These are phyloP conservation scores for Sympetrum striolatum DNA, from an alignment of 2,888 invertebrate species.

Conservation along the genomic window DNA sequence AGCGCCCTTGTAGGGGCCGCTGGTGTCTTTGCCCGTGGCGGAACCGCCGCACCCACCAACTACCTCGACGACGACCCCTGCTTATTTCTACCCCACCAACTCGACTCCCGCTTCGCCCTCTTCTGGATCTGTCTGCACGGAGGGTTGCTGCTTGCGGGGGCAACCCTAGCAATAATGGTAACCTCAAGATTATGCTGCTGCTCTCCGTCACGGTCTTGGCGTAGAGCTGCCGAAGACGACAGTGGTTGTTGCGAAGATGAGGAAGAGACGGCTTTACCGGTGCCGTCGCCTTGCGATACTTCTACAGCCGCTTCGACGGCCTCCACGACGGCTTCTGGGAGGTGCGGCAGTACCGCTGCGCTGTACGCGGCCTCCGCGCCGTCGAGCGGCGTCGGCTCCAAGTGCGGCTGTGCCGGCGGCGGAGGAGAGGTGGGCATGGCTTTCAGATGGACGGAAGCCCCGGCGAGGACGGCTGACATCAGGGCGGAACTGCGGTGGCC, in stretches of 20 bases:
- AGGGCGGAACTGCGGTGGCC: slow-evolving; percentile 56
- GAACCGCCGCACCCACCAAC: slow-evolving; percentile 45
- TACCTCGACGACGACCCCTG: slow-evolving; percentile 55
- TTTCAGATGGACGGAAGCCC: slow-evolving; percentile 44
- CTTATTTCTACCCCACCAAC: slow-evolving; percentile 60
- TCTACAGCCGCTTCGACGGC: slow-evolving; percentile 51
- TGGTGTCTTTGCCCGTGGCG: slow-evolving; percentile 60
- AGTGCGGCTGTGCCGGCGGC: slow-evolving; percentile 44
- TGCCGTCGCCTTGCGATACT: slow-evolving; percentile 52
- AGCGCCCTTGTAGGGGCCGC: slow-evolving; percentile 65
- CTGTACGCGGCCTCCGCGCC: slow-evolving; percentile 47
- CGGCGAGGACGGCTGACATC: background rate
- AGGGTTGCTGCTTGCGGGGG: slow-evolving; percentile 57
- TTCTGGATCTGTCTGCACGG: slow-evolving; percentile 64
- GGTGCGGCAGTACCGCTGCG: slow-evolving; percentile 45
- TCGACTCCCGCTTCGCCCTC: slow-evolving; percentile 62
- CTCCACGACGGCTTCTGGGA: slow-evolving; percentile 48
- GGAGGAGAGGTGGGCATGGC: slow-evolving; percentile 12
- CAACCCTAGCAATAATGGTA: slow-evolving; percentile 60
- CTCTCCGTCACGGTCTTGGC: slow-evolving; percentile 21
- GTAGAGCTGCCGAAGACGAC: slow-evolving; percentile 42
- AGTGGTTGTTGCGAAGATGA: slow-evolving; percentile 43
- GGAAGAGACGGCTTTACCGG: slow-evolving; percentile 18
- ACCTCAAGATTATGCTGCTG: slow-evolving; percentile 47
- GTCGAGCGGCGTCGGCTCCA: slow-evolving; percentile 44